These are phyloP conservation scores for Morinoia aosen DNA, from an alignment of 2,888 invertebrate species.

Conservation along the genomic window DNA sequence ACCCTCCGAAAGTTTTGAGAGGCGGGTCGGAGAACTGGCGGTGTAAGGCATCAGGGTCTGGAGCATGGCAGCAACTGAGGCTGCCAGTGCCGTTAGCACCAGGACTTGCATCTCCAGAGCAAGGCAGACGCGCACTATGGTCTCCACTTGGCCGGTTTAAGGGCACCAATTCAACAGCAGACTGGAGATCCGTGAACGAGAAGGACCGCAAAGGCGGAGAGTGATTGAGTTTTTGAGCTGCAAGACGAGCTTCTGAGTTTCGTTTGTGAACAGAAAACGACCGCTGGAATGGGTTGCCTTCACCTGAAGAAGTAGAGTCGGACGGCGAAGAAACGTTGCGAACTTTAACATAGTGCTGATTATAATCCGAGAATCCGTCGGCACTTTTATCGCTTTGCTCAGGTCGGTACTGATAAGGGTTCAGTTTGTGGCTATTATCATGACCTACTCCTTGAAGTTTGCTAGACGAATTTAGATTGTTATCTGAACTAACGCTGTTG, in stretches of 20 bases:
- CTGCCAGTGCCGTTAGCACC: background rate
- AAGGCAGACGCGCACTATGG: background rate
- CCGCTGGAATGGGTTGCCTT: slow-evolving; percentile 39
- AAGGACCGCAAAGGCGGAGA: slow-evolving; percentile 38
- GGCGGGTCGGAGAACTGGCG: background rate
- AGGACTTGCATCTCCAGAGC: background rate
- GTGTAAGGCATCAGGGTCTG: background rate
- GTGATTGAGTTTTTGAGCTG: slow-evolving; percentile 34
- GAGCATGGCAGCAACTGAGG: slow-evolving; percentile 30
- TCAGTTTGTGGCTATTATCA: background rate
- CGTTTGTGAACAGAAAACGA: slow-evolving; percentile 48
- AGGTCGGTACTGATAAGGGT: slow-evolving; percentile 16
- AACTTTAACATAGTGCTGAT: background rate
- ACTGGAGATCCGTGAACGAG: slow-evolving; percentile 65
- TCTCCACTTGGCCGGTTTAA: slow-evolving; percentile 42
- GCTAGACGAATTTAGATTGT: slow-evolving; percentile 14
- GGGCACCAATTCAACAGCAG: slow-evolving; percentile 58
- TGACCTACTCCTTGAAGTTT: background rate
- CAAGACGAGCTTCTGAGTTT: slow-evolving; percentile 26
- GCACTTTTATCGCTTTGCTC: background rate
- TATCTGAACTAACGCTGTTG: slow-evolving; percentile 31
- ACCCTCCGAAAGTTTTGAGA: slow-evolving; percentile 61
- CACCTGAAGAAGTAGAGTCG: background rate
- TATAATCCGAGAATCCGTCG: background rate
- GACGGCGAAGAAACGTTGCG: background rate